These are phyloP conservation scores for Daphoenositta chrysoptera DNA, from an alignment of 2,113 vertebrate species.

Conservation along the genomic window DNA sequence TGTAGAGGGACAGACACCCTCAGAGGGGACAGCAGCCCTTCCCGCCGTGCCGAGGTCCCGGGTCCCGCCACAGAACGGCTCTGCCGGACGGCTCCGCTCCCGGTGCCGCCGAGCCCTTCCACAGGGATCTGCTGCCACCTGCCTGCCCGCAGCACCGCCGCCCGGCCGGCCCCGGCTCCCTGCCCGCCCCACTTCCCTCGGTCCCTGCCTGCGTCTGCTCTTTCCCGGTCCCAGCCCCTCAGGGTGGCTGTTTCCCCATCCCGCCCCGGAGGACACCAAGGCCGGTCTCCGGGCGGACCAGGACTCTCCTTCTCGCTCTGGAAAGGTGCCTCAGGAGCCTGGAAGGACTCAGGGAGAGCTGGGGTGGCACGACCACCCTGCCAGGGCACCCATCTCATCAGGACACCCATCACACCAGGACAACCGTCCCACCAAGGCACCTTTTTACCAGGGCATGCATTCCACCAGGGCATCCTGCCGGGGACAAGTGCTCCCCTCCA, in stretches of 20 bases:
- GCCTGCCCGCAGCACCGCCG: background rate
- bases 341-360: background rate
- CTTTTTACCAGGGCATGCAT: background rate
- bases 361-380: background rate
- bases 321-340: background rate
- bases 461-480: background rate
- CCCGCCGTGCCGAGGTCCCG: background rate
- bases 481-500: background rate
- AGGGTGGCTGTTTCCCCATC: too few relatives aligned
- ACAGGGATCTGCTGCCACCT: constrained; percentile 47
- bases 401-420: background rate
- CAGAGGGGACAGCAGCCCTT: background rate
- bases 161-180: background rate
- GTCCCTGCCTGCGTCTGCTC: background rate
- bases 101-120: background rate
- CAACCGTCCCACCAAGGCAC: too few relatives aligned
- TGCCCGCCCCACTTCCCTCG: background rate
- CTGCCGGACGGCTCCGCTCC: background rate
- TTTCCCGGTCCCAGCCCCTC: background rate
- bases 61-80: background rate
- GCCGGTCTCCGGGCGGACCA: background rate
- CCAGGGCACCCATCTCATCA: background rate
- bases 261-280: background rate
- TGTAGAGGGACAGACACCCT: background rate
- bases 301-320: background rate